A percentile compares a stretch with the other conserved stretches of the same genome.
Evolutionary conservation across 2,113 vertebrate genomes (phyloP).

Genomic region (Apteryx owenii): DNA sequence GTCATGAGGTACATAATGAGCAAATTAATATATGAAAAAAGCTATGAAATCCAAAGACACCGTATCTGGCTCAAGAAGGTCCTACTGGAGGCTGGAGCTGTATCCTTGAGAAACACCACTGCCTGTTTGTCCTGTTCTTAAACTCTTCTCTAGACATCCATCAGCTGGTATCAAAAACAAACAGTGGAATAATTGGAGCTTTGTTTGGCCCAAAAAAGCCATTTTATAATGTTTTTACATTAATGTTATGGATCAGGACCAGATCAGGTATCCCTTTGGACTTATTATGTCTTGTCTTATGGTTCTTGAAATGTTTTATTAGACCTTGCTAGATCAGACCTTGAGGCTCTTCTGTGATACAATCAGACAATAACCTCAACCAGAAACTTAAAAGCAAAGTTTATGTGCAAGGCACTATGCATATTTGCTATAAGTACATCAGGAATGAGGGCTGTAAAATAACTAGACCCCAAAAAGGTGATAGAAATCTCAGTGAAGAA

Average conservation of each 20-base stretch:
- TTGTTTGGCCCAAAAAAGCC: background rate
- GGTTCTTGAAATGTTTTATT: background rate
- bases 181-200: background rate
- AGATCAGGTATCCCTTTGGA: background rate
- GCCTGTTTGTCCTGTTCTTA: background rate
- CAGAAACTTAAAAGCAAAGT: background rate
- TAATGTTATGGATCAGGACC: background rate
- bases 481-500: conserved; percentile 24
- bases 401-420: background rate
- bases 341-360: background rate
- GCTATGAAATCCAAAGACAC: background rate
- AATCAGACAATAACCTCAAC: background rate
- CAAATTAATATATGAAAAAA: background rate
- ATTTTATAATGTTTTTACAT: background rate
- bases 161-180: background rate
- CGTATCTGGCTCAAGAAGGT: background rate
- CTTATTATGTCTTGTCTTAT: background rate
- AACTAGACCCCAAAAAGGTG: background rate
- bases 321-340: background rate
- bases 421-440: background rate
- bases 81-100: background rate
- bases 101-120: background rate
- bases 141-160: background rate
- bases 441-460: background rate
- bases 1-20: background rate